Base-by-base conservation (phyloP, 2,888 invertebrate species). In the Ischnura elegans region DNA sequence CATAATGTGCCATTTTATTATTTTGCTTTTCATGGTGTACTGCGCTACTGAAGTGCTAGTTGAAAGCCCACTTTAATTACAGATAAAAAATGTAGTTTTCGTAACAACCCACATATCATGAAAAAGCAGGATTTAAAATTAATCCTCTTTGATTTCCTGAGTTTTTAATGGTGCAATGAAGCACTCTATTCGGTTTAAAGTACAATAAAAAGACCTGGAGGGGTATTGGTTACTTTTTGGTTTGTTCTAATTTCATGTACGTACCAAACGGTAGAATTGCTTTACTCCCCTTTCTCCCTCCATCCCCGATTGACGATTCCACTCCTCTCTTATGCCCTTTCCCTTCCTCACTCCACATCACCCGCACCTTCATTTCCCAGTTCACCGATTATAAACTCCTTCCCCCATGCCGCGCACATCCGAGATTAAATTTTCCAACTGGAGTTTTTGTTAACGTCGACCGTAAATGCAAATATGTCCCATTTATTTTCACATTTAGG, bases 391-490 rank as follows among this genome's bases (percentile, higher is more conserved):
- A 29, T 76, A 76, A 76, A 36, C 36, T 76, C 76, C 36, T 76
- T 16, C 76, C 76, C 76, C 16, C 76, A 36, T n/a, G 76, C 61
- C 25, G 76, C 36, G 13, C 76, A 36, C 5, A 13, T 13, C 76
- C 76, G 36, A 36, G 76, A 76, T 76, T 76, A 76, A 76, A 76
- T 76, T 76, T 76, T 29, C 76, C 0, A 10, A 16, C 3, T 36
- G 76, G 36, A 76, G 76, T 16, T 76, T 76, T 36, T 36, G 76
- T 76, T 36, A 76, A 36, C 76, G 36, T 13, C 76, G 36, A 1
- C 76, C n/a, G 36, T 76, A 76, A 36, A 76, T 76, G 29, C 76
- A 76, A 76, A 76, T 76, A 76, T 76, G 25, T 76, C n/a, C 76
- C 29, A 29, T 76, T 76, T 36, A 36, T 76, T 76, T 8, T 36